A percentile compares a stretch with the other conserved stretches of the same genome.
Conservation (phyloP, 2,888 invertebrate genomes). For the Zootermopsis nevadensis region DNA sequence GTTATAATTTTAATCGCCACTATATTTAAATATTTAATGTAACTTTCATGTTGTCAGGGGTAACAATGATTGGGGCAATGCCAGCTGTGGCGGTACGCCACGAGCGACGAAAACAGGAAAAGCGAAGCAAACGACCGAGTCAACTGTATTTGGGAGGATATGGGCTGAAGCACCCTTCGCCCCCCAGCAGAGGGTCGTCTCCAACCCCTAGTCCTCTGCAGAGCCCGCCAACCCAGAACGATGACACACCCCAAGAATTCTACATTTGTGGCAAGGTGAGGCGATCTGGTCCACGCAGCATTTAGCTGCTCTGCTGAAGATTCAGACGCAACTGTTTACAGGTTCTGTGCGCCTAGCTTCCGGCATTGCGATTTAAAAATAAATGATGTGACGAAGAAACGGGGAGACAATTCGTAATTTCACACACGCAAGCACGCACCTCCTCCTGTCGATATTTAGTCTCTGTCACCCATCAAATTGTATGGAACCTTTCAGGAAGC, state of each 20-base stretch:
- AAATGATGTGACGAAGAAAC: too few species aligned
- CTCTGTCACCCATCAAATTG: too few species aligned
- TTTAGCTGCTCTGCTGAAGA: too few species aligned
- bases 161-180: constrained; percentile 61
- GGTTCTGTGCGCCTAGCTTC: too few species aligned
- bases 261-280: constrained; percentile 80
- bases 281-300: not conserved
- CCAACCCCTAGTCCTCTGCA: constrained; percentile 53
- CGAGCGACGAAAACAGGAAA: constrained; percentile 80
- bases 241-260: constrained; percentile 65
- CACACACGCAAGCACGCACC: too few species aligned
- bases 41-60: constrained; percentile 45
- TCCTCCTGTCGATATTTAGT: too few species aligned
- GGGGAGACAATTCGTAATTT: too few species aligned
- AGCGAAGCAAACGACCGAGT: constrained; percentile 69
- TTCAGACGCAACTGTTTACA: too few species aligned
- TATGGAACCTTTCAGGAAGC: too few species aligned
- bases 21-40: not conserved
- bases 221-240: constrained; percentile 50
- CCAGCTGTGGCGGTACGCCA: constrained; percentile 87
- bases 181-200: constrained; percentile 54
- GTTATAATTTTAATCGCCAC: not conserved
- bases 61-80: constrained; percentile 87
- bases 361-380: too few species aligned
- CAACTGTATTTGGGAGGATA: constrained; percentile 76